phyloP scores from a whole-genome alignment of 1,140 invertebrate species.

The Bacillus rossius region DNA sequence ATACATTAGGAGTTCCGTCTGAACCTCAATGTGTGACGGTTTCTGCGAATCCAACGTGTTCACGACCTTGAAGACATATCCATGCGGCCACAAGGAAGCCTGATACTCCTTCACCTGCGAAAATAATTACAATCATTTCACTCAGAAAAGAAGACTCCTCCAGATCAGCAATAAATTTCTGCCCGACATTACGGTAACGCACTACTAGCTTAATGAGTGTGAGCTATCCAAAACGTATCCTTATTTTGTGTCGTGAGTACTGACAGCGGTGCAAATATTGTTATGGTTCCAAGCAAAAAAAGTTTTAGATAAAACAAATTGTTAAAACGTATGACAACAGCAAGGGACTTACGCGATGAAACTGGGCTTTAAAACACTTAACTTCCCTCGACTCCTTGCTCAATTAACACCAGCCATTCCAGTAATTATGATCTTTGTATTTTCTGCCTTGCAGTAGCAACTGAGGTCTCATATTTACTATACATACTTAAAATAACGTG shows the following conservation, averaged over 20 bases:
- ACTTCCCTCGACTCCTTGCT: no score
- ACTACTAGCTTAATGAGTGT: background rate
- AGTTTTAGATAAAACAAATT: no score
- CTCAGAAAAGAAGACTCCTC: background rate
- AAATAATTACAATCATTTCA: background rate
- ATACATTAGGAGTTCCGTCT: slow-evolving; percentile 61
- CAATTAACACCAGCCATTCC: no score
- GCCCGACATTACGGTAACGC: background rate
- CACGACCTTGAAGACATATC: slow-evolving; percentile 76
- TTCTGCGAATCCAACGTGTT: slow-evolving; percentile 75
- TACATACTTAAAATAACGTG: no score
- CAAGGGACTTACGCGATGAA: no score
- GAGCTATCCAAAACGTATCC: background rate
- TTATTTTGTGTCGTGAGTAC: background rate
- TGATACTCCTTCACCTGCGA: background rate
- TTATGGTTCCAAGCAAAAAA: background rate
- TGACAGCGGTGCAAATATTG: background rate
- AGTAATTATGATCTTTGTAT: no score
- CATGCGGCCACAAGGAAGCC: slow-evolving; percentile 34
- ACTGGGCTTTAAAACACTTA: no score
- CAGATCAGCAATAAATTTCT: background rate
- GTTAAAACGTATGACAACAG: no score
- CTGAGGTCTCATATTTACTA: no score
- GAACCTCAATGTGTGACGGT: slow-evolving; percentile 56
- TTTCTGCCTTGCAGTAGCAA: no score